Evolutionary conservation across 2,113 vertebrate genomes (phyloP), one percentile per base, ranked within the genome.

Genomic region (Orientallactaga bullata): DNA sequence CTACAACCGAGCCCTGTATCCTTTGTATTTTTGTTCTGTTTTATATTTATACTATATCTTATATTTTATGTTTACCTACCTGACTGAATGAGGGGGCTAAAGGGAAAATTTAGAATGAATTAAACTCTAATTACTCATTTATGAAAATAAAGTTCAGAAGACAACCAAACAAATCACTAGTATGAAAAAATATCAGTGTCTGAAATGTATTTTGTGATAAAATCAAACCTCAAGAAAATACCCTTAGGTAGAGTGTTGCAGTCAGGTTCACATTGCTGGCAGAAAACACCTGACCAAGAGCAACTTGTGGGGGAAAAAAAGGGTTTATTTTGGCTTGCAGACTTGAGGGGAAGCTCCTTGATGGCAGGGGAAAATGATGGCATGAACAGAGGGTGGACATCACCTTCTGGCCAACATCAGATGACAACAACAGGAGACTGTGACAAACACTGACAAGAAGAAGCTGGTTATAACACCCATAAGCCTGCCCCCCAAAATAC

Each of bases 171-270:
- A 79, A 69, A 13, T 63, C 26, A 60, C 26, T 30, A 55, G 28
- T 77, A 16, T 63, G n/a, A 82, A 90, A 86, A 86, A 32, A 28
- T 35, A 77, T 65, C 78, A 94, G n/a, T 58, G 30, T 37, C 24
- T 23, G 71, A 42, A 66, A 88, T 84, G 65, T 89, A 83, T 68
- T 92, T 79, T 83, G 74, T 79, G 18, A 81, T 11, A 63, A 66
- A 89, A 39, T 72, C 17, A 51, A 85, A 30, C 91, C 68, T 94
- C 47, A 47, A 35, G 58, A 89, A 71, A 91, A 73, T 60, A 30
- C 15, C 5, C 4, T 85, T 84, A 82, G 68, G 39, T 47, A 26
- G 13, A 21, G 42, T n/a, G n/a, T n/a, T n/a, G n/a, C n/a, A n/a
- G n/a, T n/a, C n/a, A n/a, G n/a, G n/a, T n/a, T n/a, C n/a, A n/a